Evolutionary conservation across 2,797 vertebrate species (phyloP).

Genomic region (Eurystomus glaucurus): DNA sequence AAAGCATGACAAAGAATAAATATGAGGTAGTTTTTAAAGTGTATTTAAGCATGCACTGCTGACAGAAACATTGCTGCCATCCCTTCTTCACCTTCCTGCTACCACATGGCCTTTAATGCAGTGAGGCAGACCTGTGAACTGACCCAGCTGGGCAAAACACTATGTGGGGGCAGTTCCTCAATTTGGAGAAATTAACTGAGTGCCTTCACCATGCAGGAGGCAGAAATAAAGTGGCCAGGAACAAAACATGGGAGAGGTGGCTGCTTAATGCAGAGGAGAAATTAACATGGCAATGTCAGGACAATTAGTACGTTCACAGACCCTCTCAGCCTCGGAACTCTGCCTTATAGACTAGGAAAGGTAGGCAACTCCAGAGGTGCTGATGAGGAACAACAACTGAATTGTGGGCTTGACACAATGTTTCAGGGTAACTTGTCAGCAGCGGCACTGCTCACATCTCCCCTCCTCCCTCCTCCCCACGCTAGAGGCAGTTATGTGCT

Average conservation of each 20-base stretch:
- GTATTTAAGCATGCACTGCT: not conserved
- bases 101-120: not conserved
- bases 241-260: not conserved
- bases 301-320: no score
- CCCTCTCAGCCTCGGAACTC: rapidly evolving
- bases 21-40: not conserved
- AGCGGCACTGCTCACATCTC: not conserved
- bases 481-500: not conserved
- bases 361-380: not conserved
- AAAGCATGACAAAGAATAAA: not conserved
- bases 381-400: not conserved
- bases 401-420: not conserved
- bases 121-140: not conserved
- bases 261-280: not conserved
- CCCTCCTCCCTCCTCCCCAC: not conserved
- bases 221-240: not conserved
- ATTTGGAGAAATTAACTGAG: not conserved
- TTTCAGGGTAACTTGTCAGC: not conserved
- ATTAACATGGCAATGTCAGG: not conserved
- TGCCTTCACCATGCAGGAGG: not conserved
- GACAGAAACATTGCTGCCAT: not conserved
- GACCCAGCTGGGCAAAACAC: not conserved
- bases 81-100: not conserved
- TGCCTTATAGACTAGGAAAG: not conserved
- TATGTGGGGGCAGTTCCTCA: not conserved